phyloP scores from a whole-genome alignment of 2,113 vertebrate species.

The Picathartes gymnocephalus region DNA sequence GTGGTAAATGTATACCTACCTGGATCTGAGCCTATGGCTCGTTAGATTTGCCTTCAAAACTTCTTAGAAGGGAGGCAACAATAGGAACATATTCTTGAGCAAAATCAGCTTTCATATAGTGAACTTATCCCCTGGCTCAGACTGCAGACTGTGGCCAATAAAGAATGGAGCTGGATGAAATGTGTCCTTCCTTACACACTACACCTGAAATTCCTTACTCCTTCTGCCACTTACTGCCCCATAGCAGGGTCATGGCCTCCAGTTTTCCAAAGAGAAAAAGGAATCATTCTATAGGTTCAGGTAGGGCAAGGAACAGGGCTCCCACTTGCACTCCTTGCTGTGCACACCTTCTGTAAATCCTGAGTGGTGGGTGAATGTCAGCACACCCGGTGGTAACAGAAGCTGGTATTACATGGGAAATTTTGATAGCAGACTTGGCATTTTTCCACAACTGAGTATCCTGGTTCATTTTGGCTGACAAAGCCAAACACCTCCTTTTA shows the following conservation, averaged over 20 bases:
- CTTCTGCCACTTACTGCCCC: neutral
- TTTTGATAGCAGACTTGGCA: neutral
- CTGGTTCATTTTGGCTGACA: neutral
- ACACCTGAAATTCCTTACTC: neutral
- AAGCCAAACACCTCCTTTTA: neutral
- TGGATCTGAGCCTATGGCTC: neutral
- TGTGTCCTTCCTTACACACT: neutral
- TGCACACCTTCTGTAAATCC: neutral
- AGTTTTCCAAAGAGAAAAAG: neutral
- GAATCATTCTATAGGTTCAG: neutral
- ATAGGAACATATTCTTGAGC: neutral
- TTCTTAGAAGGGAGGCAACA: neutral
- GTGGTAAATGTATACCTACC: neutral
- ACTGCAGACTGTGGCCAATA: fast-evolving
- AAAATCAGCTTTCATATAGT: neutral
- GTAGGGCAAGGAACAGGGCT: neutral
- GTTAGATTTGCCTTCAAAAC: neutral
- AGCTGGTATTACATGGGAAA: neutral
- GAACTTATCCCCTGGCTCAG: neutral
- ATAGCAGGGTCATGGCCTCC: neutral
- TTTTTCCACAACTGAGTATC: neutral
- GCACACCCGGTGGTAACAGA: neutral
- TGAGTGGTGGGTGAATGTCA: too few species aligned
- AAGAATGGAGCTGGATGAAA: neutral
- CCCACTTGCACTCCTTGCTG: fast-evolving